A percentile compares a stretch with the other conserved stretches of the same genome.
Evolutionary conservation across 1,140 invertebrate species (phyloP).

Genomic region (Gryllus bimaculatus): DNA sequence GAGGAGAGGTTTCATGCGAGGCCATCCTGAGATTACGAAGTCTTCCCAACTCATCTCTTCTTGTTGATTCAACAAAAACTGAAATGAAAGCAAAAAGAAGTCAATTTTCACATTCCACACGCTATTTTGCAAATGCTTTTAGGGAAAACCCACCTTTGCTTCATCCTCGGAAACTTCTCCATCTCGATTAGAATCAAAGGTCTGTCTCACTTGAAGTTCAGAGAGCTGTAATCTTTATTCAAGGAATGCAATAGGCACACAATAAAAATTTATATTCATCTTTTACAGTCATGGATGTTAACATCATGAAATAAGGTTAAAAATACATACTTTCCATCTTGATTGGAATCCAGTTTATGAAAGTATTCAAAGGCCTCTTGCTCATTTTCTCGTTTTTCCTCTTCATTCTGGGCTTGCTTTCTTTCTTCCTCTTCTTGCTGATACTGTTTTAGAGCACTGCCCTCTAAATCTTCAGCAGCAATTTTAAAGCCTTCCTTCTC

Average conservation of each 20-base stretch:
- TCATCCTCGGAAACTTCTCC: slow-evolving; percentile 79
- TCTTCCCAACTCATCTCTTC: slow-evolving; percentile 58
- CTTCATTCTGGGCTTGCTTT: slow-evolving; percentile 47
- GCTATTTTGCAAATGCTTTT: not conserved
- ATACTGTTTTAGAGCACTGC: slow-evolving; percentile 65
- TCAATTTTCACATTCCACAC: not conserved
- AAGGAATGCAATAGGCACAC: not conserved
- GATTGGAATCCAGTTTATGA: slow-evolving; percentile 62
- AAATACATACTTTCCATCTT: slow-evolving; percentile 46
- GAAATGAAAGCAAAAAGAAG: slow-evolving; percentile 18
- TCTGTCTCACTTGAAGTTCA: slow-evolving; percentile 66
- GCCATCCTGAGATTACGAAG: slow-evolving; percentile 62
- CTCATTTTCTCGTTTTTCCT: slow-evolving; percentile 39
- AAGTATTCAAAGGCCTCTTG: slow-evolving; percentile 62
- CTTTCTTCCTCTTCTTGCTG: slow-evolving; percentile 56
- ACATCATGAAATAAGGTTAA: not conserved
- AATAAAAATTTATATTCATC: not conserved
- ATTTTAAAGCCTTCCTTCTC: slow-evolving; percentile 67
- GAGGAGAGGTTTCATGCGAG: slow-evolving; percentile 65
- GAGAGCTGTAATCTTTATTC: slow-evolving; percentile 51
- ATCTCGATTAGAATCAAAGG: slow-evolving; percentile 83
- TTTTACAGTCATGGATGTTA: not conserved
- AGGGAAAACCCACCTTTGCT: slow-evolving; percentile 43
- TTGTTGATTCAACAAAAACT: slow-evolving; percentile 63
- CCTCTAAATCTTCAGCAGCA: slow-evolving; percentile 62